Evolutionary conservation across 1,140 invertebrate genomes (phyloP).

Genomic region (Drosophila trapezifrons): DNA sequence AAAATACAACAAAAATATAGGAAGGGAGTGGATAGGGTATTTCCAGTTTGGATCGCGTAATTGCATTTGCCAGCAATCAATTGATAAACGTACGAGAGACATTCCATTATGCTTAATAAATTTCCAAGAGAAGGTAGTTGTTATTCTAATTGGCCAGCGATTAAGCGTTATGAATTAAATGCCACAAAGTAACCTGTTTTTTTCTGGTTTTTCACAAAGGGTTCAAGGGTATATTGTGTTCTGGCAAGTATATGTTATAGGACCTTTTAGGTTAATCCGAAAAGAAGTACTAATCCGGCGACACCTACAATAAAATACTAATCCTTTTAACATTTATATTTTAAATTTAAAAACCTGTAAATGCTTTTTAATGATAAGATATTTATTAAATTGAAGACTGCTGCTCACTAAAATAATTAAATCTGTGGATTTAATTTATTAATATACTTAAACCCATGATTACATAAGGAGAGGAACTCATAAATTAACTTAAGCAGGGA

Average conservation of each 20-base stretch:
- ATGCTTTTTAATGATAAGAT: not conserved
- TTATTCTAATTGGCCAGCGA: conserved; percentile 78
- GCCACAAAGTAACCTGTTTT: conserved; percentile 35
- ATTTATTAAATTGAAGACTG: not conserved
- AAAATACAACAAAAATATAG: not conserved
- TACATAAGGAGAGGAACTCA: too few relatives aligned
- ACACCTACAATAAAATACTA: too few relatives aligned
- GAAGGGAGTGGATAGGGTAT: not conserved
- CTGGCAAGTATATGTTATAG: too few relatives aligned
- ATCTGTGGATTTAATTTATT: not conserved
- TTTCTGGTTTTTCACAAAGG: conserved; percentile 8
- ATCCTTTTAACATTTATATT: not conserved
- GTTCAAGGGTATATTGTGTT: not conserved
- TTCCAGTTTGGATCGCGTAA: conserved; percentile 49
- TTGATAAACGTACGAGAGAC: conserved; percentile 61
- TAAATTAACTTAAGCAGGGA: fast-evolving
- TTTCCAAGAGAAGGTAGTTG: conserved; percentile 68
- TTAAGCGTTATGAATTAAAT: conserved; percentile 73
- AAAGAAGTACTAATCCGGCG: too few relatives aligned
- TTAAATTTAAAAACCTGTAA: not conserved
- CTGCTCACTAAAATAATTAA: not conserved
- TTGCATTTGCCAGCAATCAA: conserved; percentile 63
- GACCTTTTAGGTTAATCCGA: not conserved
- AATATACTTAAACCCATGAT: too few relatives aligned
- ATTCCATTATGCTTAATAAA: conserved; percentile 76